phyloP scores from a whole-genome alignment of 2,797 vertebrate species.

The Ctenopoma multispine region DNA sequence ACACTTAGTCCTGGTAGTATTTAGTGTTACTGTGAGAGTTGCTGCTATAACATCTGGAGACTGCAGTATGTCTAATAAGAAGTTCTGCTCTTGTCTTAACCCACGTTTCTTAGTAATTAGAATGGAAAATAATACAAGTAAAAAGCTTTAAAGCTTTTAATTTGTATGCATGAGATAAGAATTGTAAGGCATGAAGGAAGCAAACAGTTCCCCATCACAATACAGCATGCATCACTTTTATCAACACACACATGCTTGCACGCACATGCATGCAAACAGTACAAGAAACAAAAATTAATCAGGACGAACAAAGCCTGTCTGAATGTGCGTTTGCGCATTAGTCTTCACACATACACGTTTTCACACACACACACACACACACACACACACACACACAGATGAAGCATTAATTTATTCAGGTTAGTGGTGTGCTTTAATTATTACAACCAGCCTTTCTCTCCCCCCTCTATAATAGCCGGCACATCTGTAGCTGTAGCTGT shows the following conservation, averaged over 20 bases:
- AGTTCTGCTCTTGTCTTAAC: conserved; percentile 25
- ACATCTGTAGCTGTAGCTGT: conserved; percentile 79
- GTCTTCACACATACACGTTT: conserved; percentile 16
- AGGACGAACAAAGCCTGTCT: conserved; percentile 77
- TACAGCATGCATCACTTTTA: conserved; percentile 64
- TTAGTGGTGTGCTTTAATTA: conserved; percentile 85
- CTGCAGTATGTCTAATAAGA: conserved; percentile 17
- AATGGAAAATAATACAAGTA: conserved; percentile 50
- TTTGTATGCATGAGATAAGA: conserved; percentile 78
- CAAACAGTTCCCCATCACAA: conserved; percentile 66
- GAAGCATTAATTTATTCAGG: conserved; percentile 82
- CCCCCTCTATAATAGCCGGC: conserved; percentile 65
- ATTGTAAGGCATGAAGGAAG: conserved; percentile 48
- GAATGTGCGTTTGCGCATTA: conserved; percentile 47
- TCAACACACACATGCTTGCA: conserved; percentile 43
- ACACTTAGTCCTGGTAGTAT: background rate
- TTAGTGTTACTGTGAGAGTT: background rate
- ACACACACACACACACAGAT: conserved; percentile 29
- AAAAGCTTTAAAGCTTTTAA: conserved; percentile 71
- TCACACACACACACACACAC: conserved; percentile 33
- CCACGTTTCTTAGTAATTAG: conserved; percentile 58
- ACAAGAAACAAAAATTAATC: conserved; percentile 70
- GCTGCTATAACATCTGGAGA: background rate
- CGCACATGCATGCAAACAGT: conserved; percentile 49
- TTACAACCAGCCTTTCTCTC: conserved; percentile 69